Percentiles rank a stretch among this genome's conserved stretches.
These are phyloP conservation scores for Zaprionus vittiger DNA, from an alignment of 1,140 invertebrate genomes.

Conservation along the genomic window DNA sequence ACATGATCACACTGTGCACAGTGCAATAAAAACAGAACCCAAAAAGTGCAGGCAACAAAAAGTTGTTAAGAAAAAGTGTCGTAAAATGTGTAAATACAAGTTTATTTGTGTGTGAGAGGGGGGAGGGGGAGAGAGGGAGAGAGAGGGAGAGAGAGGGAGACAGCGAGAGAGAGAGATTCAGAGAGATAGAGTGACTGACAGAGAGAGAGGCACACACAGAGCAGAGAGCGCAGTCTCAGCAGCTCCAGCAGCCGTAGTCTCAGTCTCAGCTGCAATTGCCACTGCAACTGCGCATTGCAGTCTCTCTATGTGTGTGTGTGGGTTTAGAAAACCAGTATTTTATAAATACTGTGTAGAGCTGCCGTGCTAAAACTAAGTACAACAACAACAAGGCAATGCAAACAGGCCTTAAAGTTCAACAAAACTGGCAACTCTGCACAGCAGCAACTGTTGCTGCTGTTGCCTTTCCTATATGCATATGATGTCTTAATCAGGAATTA, in stretches of 20 bases:
- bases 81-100: conserved; percentile 42
- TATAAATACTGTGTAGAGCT: conserved; percentile 37
- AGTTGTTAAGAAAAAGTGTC: conserved; percentile 44
- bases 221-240: neutral
- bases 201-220: conserved; percentile 17
- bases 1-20: conserved; percentile 4
- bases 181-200: conserved; percentile 26
- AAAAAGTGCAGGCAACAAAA: conserved; percentile 12
- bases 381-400: conserved; percentile 10
- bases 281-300: conserved; percentile 31
- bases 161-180: neutral
- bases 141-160: conserved; percentile 32
- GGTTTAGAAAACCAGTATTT: conserved; percentile 79
- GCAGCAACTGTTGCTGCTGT: conserved; percentile 30
- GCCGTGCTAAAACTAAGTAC: conserved; percentile 54
- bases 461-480: conserved; percentile 31
- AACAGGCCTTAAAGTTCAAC: conserved; percentile 66
- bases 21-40: neutral
- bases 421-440: conserved; percentile 49
- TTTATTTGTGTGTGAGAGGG: conserved; percentile 17
- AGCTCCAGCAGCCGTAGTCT: too few relatives aligned
- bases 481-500: conserved; percentile 76
- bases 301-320: conserved; percentile 36
- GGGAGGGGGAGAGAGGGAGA: neutral
- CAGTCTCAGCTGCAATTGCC: conserved; percentile 35